Base-by-base conservation (phyloP, 1,140 invertebrate species). In the Bradysia coprophila region DNA sequence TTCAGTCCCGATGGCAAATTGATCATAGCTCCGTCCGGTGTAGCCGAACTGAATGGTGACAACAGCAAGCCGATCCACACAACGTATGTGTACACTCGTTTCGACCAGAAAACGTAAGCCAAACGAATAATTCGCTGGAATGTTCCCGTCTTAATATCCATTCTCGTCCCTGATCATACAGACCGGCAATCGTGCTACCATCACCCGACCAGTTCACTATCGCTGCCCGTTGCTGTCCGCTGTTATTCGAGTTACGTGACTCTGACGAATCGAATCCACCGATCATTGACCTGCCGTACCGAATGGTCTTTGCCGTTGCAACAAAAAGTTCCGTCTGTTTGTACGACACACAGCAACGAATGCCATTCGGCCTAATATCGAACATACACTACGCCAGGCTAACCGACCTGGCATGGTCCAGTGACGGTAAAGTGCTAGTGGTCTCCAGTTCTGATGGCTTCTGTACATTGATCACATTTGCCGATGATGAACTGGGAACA, bases 371-470 rank as follows among this genome's bases (percentile, higher is more conserved):
- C 1, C 66, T 82, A 41, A 72, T 96, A 38, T 76, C 82, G 2
- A 89, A 94, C 53, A 90, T 95, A 52, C 92, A 98, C 61, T 96
- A 93, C 50, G 88, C 90, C 1, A 71, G 88, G 51, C 65, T 97
- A 10, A 94, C 86, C 31, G 92, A 97, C 66, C 47, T 96, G 15
- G 64, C 84, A 1, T 98, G 93, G 93, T 92, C 92, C 4, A 64
- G 67, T 2, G 81, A 96, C 69, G 91, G 89, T 1, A 63, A 63
- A 34, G 64, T 84, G 22, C 60, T 97, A 42, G 68, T 91, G 2
- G 80, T 83, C 0, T 89, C 88, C 15, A 97, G 93, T 22, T 92
- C 89, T 0, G 93, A 98, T 66, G 93, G 92, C 1, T 98, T 87
- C 59, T 93, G 89, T 59, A 92, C 93, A 0, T 66, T 97, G 44